Evolutionary conservation across 2,113 vertebrate species (phyloP), one percentile per base, ranked within the genome.

Genomic region (Hippopotamus amphibius): DNA sequence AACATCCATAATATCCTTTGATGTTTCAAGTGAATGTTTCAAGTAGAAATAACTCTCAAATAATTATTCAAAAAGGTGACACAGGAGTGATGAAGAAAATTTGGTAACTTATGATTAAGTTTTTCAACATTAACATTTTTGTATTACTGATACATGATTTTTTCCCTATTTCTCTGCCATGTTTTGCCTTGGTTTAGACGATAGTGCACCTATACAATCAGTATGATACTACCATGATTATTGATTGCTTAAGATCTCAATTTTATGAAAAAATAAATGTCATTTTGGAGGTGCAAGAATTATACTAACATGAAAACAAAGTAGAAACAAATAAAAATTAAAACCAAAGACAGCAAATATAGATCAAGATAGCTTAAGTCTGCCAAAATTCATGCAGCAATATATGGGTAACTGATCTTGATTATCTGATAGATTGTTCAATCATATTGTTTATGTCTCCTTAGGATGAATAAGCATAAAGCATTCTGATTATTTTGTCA

Each of bases 41-140:
- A 95, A 71, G 3, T 86, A 6, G 89, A 93, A 94, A 93, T 55
- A 91, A 81, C 77, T 71, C 50, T 81, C 19, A 80, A 91, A 61
- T 46, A 92, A 72, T 6, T 37, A 71, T 55, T 59, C 2, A 84
- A 93, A 97, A 3, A 66, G 11, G 33, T 93, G 24, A 66, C 10
- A 28, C 28, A 90, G 7, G 84, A 74, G 4, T 74, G 1, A 65
- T 61, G 43, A 69, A 85, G 28, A 74, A 84, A 66, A 74, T 5
- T 65, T 71, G 26, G 41, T 33, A 84, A 76, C 14, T 81, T 19
- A 48, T 43, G 30, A 68, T 85, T 81, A 57, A 43, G 3, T 53
- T 87, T 77, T 76, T 88, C 12, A 53, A 1, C 46, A 61, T 91
- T 88, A 88, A 15, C 4, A 48, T 93, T 80, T 85, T 69, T 66